Evolutionary conservation across 1,140 invertebrate genomes (phyloP), one percentile per base, ranked within the genome.

Genomic region (Lasioglossum albipes): DNA sequence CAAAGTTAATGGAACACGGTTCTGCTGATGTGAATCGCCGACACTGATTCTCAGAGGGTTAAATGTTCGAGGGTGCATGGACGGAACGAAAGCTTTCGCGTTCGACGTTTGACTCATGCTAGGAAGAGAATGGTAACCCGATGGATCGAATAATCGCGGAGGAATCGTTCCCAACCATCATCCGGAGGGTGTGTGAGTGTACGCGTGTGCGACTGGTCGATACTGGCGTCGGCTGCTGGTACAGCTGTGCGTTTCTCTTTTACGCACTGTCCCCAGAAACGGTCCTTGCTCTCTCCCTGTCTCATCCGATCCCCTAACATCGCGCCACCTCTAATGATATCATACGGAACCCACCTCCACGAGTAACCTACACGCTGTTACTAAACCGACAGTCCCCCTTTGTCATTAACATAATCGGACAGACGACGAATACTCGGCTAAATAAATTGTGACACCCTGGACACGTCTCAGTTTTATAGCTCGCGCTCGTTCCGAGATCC

Each of bases 211-310:
- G 78, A 36, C 86, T 78, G 80, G 81, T 88, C 87, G 87, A 88
- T 88, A 88, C 82, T 76, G 62, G 68, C 84, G 86, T 88, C 82
- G 86, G 82, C 71, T 81, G 76, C 82, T 87, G 76, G 84, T 82
- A 59, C 57, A 87, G 66, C 82, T 71, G 70, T 83, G 79, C 71
- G 85, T 86, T 82, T 36, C 74, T 75, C 69, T 81, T 85, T 79
- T 74, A 59, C 57, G 57, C 57, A 59, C 57, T n/a, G 57, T 59
- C 20, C 57, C 57, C 57, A 20, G 57, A 59, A 59, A 59, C 57
- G 57, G 57, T 59, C 57, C 57, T n/a, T 59, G 57, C 57, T n/a
- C n/a, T n/a, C n/a, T 59, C 18, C 20, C 20, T n/a, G 20, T 20
- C 57, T 59, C 20, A 59, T 59, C 57, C 57, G 57, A n/a, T 59